Conservation (phyloP, 2,113 vertebrate species). For the Cebidichthys violaceus region DNA sequence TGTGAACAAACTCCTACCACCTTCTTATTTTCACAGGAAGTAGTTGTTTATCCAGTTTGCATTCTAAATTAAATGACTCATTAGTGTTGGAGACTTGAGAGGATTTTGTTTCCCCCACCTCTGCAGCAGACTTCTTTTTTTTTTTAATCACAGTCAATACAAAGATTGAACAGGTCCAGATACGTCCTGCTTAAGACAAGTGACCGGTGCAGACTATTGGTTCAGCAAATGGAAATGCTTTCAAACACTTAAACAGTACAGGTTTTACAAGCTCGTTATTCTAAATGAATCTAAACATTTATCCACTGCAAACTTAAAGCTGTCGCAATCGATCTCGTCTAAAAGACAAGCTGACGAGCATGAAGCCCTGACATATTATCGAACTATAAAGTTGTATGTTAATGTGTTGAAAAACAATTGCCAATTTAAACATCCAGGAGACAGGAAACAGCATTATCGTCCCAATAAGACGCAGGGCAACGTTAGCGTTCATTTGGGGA, state of each 20-base stretch:
- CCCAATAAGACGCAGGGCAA: neutral
- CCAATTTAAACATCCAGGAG: conserved; percentile 7
- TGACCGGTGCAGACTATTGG: neutral
- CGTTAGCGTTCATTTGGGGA: conserved; percentile 1
- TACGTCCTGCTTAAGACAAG: neutral
- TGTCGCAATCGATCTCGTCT: neutral
- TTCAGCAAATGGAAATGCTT: neutral
- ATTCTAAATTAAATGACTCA: conserved; percentile 39
- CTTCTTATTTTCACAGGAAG: conserved; percentile 44
- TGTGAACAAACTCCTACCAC: conserved; percentile 7
- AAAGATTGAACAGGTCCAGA: neutral
- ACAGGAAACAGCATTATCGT: neutral
- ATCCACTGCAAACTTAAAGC: neutral
- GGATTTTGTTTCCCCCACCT: neutral
- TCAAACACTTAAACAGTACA: neutral
- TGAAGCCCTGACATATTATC: neutral
- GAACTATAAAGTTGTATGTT: neutral
- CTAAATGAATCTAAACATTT: neutral
- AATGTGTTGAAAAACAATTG: neutral
- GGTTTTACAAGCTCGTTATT: neutral
- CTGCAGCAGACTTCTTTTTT: neutral
- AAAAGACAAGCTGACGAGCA: neutral
- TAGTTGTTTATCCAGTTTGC: conserved; percentile 35
- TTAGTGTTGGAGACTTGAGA: conserved; percentile 24
- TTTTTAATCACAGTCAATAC: neutral